phyloP scores from a whole-genome alignment of 2,888 invertebrate genomes.

The Drosophila ezoana region DNA sequence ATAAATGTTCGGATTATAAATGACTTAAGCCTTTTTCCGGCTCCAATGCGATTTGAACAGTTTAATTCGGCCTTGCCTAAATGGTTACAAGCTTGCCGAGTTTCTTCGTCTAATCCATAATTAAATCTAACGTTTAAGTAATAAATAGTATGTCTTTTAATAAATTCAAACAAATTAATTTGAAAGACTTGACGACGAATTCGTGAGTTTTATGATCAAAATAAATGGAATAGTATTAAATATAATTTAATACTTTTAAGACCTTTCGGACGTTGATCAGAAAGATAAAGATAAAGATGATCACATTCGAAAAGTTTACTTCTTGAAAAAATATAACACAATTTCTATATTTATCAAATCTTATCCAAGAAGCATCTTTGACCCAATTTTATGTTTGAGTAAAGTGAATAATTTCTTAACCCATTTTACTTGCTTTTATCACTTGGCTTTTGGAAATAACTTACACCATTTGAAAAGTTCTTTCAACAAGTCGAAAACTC shows the following conservation, averaged over 20 bases:
- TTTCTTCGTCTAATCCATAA: constrained; percentile 32
- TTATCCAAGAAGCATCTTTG: neutral
- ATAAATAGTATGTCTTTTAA: constrained; percentile 19
- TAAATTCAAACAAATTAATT: constrained; percentile 10
- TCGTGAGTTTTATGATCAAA: constrained; percentile 16
- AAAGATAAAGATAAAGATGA: too few species aligned
- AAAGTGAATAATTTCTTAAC: neutral
- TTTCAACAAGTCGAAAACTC: neutral
- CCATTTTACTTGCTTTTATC: neutral
- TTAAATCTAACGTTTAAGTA: constrained; percentile 37
- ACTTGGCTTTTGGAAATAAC: neutral
- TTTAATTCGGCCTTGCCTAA: constrained; percentile 23
- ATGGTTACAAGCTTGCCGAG: constrained; percentile 19
- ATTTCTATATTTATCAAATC: neutral
- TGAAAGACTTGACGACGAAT: neutral
- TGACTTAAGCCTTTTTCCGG: constrained; percentile 19
- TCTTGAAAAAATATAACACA: neutral
- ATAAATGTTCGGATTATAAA: constrained; percentile 10
- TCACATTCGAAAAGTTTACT: too few species aligned
- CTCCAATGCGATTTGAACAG: constrained; percentile 32
- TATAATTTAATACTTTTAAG: constrained; percentile 8
- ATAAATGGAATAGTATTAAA: constrained; percentile 4
- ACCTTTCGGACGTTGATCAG: too few species aligned
- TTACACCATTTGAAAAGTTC: neutral
- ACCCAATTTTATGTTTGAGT: neutral